Base-by-base conservation (phyloP, 2,797 vertebrate genomes). In the Lemur catta region DNA sequence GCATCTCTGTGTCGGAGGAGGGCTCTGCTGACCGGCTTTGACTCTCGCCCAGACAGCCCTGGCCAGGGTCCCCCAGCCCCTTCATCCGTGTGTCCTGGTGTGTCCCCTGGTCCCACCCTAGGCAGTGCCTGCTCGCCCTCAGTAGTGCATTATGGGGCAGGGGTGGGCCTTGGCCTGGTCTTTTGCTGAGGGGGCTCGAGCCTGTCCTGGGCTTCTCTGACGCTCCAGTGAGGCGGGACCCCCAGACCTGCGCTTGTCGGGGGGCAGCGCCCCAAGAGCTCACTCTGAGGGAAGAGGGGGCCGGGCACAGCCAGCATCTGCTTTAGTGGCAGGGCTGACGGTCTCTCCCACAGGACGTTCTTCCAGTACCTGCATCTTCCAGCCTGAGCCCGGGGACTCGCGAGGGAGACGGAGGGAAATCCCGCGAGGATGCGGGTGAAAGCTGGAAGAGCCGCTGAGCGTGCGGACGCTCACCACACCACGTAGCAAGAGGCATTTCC, bases 311-410 rank as follows among this genome's bases (percentile, higher is more conserved):
- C 46, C 1, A 38, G 4, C 20, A 6, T 46, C 75, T 55, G 55
- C 55, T 28, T 26, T 88, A 41, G 55, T 0, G 20, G 71, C 18
- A 38, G 38, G 4, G 1, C 13, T 15, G 30, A 41, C 2, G 4
- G 57, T 43, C 38, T 55, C 2, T 1, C 33, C 59, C 12, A 35
- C 9, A 12, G 33, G 26, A 71, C 2, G 4, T 22, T n/a, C 41
- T 59, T 7, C 20, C 4, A 46, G 0, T 4, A 11, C 48, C n/a
- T 24, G 0, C 1, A 5, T 10, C 52, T 50, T 11, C 0, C 0
- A 61, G 4, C 8, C 50, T 15, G 61, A 33, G 61, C 13, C 24
- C 20, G 2, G 12, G 38, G n/a, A 33, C 17, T 14, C 22, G 0
- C 0, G 0, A 1, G 5, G 28, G 33, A 52, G 38, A 33, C 38